Evolutionary conservation across 2,888 invertebrate genomes (phyloP), one percentile per base, ranked within the genome.

Genomic region (Megastigmus dorsalis): DNA sequence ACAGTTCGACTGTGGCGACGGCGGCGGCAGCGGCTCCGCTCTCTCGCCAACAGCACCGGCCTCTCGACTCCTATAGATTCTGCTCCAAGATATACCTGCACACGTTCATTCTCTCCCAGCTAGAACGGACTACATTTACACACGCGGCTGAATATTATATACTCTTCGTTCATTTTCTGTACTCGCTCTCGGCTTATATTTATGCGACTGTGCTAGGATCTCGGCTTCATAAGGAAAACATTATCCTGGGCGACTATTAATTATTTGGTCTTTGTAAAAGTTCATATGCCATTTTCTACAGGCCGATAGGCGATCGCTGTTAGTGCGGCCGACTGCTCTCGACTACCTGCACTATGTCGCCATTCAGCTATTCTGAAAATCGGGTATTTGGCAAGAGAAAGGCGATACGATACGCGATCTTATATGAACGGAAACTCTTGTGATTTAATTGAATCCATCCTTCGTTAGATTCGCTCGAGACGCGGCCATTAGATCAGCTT

Each of bases 101-200:
- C n/a, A n/a, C n/a, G 7, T n/a, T n/a, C n/a, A n/a, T n/a, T n/a
- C n/a, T n/a, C n/a, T n/a, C n/a, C n/a, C n/a, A n/a, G n/a, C n/a
- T n/a, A n/a, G n/a, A n/a, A n/a, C 26, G 23, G 6, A 1, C 50
- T 26, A 1, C 10, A 26, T 10, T 52, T 7, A 20, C 3, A 20
- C 50, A 52, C 48, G 52, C 36, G 20, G n/a, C n/a, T n/a, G n/a
- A n/a, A n/a, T n/a, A n/a, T n/a, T n/a, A n/a, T n/a, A n/a, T n/a
- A n/a, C n/a, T n/a, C n/a, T 45, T 62, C 18, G n/a, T 45, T 45
- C 48, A 45, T 30, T 60, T 60, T 60, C n/a, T n/a, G n/a, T 60
- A 33, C 45, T 45, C 13, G 18, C 28, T n/a, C n/a, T n/a, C 30
- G 13, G 3, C 30, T 60, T 45, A 60, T 60, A 59, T 59, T 43